A percentile compares a stretch with the other conserved stretches of the same genome.
phyloP scores from a whole-genome alignment of 2,888 invertebrate species.

The Sepioteuthis lessoniana region DNA sequence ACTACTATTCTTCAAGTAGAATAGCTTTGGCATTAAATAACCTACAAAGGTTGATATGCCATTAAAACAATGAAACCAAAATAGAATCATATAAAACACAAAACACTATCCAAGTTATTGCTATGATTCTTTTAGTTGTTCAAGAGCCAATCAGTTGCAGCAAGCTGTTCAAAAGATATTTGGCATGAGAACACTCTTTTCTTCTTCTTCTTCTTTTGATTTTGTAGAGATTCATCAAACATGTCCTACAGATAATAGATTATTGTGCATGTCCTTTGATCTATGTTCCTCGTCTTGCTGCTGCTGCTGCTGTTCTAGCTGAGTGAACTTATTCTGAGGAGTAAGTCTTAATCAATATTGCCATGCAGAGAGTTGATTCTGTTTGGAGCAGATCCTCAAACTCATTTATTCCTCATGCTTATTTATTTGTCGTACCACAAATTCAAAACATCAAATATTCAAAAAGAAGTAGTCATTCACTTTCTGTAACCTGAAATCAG shows the following conservation, averaged over 20 bases:
- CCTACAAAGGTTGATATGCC: too few species aligned
- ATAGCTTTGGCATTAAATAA: too few species aligned
- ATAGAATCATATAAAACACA: not conserved
- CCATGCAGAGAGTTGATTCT: not conserved
- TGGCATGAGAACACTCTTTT: not conserved
- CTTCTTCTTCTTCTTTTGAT: not conserved
- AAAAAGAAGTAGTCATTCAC: not conserved
- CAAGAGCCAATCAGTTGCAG: not conserved
- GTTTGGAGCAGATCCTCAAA: not conserved
- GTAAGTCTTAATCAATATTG: conserved; percentile 33
- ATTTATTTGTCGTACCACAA: not conserved
- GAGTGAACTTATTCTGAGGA: not conserved
- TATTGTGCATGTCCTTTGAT: conserved; percentile 23
- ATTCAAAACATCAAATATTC: not conserved
- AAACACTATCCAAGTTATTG: not conserved
- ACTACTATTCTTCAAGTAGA: too few species aligned
- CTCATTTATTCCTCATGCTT: not conserved
- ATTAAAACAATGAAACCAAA: too few species aligned
- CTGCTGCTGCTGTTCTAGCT: not conserved
- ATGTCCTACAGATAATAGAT: conserved; percentile 15
- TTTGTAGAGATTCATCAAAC: not conserved
- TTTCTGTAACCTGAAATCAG: not conserved
- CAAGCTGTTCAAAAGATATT: not conserved
- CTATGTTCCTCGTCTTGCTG: not conserved
- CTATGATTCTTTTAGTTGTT: not conserved